Conservation (phyloP, 2,888 invertebrate species). For the Imbricaverruca yamaguchii region DNA sequence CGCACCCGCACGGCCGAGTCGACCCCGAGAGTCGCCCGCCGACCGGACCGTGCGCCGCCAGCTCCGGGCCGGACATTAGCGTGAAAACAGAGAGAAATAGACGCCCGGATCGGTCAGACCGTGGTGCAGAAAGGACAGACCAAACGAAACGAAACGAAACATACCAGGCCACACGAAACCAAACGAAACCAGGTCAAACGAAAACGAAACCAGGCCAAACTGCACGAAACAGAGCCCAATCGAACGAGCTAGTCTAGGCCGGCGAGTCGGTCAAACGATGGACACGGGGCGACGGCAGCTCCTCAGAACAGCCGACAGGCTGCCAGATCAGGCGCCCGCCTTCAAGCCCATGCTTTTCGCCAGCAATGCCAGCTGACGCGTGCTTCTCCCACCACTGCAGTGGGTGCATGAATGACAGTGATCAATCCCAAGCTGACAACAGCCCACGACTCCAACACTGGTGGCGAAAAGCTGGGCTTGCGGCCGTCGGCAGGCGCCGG, state of each 20-base stretch:
- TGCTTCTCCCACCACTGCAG: too few species aligned
- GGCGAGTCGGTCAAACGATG: background rate
- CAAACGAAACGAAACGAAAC: background rate
- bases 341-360: too few species aligned
- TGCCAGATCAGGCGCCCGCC: too few species aligned
- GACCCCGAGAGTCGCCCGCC: background rate
- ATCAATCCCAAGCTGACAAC: too few species aligned
- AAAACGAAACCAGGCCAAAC: background rate
- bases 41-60: background rate
- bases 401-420: too few species aligned
- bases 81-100: background rate
- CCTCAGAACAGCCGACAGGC: too few species aligned
- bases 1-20: background rate
- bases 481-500: too few species aligned
- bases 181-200: background rate
- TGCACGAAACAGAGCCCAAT: background rate
- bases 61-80: too few species aligned
- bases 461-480: too few species aligned
- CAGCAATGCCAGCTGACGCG: too few species aligned
- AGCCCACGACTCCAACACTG: too few species aligned
- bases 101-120: too few species aligned
- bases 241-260: background rate
- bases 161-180: background rate
- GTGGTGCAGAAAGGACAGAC: background rate
- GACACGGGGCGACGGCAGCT: background rate